Evolutionary conservation across 2,888 invertebrate genomes (phyloP).

Genomic region (Chorisops tibialis): DNA sequence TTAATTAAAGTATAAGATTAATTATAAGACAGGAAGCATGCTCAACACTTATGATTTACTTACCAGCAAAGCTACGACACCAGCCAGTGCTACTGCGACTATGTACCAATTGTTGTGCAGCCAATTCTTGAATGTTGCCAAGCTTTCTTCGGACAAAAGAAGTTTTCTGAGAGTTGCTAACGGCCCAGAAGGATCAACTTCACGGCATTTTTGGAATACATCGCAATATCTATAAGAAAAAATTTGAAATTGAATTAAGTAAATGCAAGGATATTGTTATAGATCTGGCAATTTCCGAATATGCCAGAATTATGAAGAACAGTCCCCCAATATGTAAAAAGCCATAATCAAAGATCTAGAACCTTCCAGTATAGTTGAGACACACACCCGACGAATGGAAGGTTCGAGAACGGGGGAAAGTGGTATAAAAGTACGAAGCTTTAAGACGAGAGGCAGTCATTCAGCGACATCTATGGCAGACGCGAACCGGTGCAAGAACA

Average conservation of each 20-base stretch:
- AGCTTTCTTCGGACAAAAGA: constrained; percentile 82
- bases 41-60: constrained; percentile 49
- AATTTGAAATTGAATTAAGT: not conserved
- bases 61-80: constrained; percentile 77
- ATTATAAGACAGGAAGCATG: not conserved
- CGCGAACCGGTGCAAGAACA: too few relatives aligned
- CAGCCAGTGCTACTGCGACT: constrained; percentile 70
- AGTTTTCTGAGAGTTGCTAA: constrained; percentile 83
- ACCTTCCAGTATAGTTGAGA: too few relatives aligned
- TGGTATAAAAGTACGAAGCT: too few relatives aligned
- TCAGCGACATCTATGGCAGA: too few relatives aligned
- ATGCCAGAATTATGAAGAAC: not conserved
- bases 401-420: too few relatives aligned
- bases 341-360: too few relatives aligned
- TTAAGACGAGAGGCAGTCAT: too few relatives aligned
- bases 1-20: not conserved
- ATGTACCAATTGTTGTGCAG: constrained; percentile 89
- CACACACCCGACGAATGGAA: too few relatives aligned
- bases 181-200: constrained; percentile 91
- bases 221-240: constrained; percentile 58
- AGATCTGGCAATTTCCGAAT: not conserved
- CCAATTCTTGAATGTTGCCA: constrained; percentile 85
- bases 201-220: constrained; percentile 74
- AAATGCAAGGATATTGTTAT: not conserved
- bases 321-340: too few relatives aligned